Evolutionary conservation across 1,140 invertebrate species (phyloP).

Genomic region (Drosophila simulans): DNA sequence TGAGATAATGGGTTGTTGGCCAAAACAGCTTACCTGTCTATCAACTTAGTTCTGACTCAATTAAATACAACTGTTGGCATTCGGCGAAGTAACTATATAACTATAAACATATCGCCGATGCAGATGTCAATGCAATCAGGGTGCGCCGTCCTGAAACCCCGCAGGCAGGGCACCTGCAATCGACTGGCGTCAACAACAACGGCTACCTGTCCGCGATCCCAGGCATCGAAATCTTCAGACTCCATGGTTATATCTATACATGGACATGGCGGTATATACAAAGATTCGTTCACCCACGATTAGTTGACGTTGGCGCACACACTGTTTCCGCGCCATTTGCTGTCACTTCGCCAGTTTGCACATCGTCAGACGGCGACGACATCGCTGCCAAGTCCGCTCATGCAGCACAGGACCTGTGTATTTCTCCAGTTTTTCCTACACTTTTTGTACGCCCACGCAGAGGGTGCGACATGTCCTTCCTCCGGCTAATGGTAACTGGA

Average conservation of each 20-base stretch:
- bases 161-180: slow-evolving; percentile 39
- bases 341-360: slow-evolving; percentile 82
- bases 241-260: slow-evolving; percentile 18
- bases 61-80: slow-evolving; percentile 18
- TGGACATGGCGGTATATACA: slow-evolving; percentile 75
- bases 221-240: slow-evolving; percentile 18
- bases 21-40: not conserved
- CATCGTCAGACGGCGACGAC: slow-evolving; percentile 66
- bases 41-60: not conserved
- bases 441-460: not conserved
- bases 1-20: not conserved
- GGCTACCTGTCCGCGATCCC: slow-evolving; percentile 26
- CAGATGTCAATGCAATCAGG: slow-evolving; percentile 68
- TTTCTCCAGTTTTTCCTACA: slow-evolving; percentile 2
- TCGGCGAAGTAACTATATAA: slow-evolving; percentile 7
- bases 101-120: slow-evolving; percentile 20
- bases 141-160: slow-evolving; percentile 3
- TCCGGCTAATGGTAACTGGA: slow-evolving; percentile 69
- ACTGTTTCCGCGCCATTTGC: slow-evolving; percentile 80
- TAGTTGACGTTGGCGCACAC: slow-evolving; percentile 77
- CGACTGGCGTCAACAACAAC: slow-evolving; percentile 57
- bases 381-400: slow-evolving; percentile 72
- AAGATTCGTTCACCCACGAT: slow-evolving; percentile 80
- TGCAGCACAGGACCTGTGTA: slow-evolving; percentile 61
- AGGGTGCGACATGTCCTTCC: slow-evolving; percentile 51